These are phyloP conservation scores for Grallaria varia DNA, from an alignment of 2,113 vertebrate genomes.

Conservation along the genomic window DNA sequence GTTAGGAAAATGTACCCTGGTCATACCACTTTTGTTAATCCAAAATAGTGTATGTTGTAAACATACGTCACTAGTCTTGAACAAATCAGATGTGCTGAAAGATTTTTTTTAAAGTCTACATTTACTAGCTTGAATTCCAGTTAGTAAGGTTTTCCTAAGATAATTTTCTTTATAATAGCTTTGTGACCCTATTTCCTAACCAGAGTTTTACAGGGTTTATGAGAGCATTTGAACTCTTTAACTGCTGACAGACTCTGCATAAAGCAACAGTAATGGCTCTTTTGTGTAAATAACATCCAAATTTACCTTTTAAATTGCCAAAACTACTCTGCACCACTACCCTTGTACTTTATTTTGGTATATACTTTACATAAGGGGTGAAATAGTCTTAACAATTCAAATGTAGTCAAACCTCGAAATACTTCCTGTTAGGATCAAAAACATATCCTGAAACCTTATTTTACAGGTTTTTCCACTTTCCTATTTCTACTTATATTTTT, in stretches of 20 bases:
- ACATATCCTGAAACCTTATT: background rate
- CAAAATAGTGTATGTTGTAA: background rate
- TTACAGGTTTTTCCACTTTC: background rate
- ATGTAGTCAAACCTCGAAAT: background rate
- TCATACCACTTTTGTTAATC: background rate
- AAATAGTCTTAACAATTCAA: background rate
- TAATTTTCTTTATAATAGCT: background rate
- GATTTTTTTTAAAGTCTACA: background rate
- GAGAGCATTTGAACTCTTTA: background rate
- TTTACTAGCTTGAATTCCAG: background rate
- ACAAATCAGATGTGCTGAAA: background rate
- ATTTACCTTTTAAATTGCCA: background rate
- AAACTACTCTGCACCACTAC: background rate
- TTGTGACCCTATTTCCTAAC: background rate
- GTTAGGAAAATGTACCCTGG: background rate
- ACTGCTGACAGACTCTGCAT: background rate
- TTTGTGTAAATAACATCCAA: background rate
- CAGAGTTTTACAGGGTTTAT: background rate
- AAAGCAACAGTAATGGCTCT: background rate
- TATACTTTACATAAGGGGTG: background rate
- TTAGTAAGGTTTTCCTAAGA: background rate
- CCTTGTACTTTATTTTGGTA: background rate
- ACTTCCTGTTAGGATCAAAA: background rate
- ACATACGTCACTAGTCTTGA: background rate
- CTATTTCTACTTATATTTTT: background rate